Evolutionary conservation across 2,888 invertebrate genomes (phyloP).

Genomic region (Agonopterix arenella): DNA sequence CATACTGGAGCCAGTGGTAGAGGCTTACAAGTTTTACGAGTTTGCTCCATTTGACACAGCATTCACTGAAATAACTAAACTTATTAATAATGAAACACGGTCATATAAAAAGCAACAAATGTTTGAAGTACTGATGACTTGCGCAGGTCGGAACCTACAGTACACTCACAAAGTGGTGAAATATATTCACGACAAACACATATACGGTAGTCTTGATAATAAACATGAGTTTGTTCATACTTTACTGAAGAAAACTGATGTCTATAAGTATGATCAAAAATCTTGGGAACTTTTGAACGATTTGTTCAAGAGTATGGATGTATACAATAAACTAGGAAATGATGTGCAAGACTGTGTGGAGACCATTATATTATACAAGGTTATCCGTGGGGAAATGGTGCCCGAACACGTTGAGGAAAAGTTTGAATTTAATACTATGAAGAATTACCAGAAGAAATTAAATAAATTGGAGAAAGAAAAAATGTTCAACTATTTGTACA

Average conservation of each 20-base stretch:
- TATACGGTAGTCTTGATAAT: slow-evolving; percentile 27
- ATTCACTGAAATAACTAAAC: slow-evolving; percentile 34
- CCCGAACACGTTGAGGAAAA: slow-evolving; percentile 34
- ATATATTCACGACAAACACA: slow-evolving; percentile 35
- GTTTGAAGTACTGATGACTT: slow-evolving; percentile 32
- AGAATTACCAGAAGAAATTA: slow-evolving; percentile 24
- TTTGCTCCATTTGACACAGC: slow-evolving; percentile 45
- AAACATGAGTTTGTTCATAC: slow-evolving; percentile 31
- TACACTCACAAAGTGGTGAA: slow-evolving; percentile 32
- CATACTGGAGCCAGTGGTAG: slow-evolving; percentile 5
- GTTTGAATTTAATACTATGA: slow-evolving; percentile 30
- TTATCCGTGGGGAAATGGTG: slow-evolving; percentile 27
- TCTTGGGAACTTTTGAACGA: slow-evolving; percentile 44
- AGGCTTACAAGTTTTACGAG: slow-evolving; percentile 38
- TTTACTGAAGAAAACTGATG: slow-evolving; percentile 25
- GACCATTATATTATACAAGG: slow-evolving; percentile 33
- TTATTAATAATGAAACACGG: slow-evolving; percentile 25
- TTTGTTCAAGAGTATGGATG: slow-evolving; percentile 36
- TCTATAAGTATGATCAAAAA: slow-evolving; percentile 30
- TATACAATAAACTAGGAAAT: slow-evolving; percentile 26
- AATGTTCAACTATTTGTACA: slow-evolving; percentile 40
- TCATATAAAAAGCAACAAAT: slow-evolving; percentile 23
- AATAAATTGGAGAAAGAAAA: slow-evolving; percentile 29
- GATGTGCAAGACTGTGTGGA: slow-evolving; percentile 26
- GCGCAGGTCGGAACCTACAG: slow-evolving; percentile 26